Percentiles rank a stretch among this genome's conserved stretches.
These are phyloP conservation scores for Tolypeutes matacus DNA, from an alignment of 2,797 vertebrate species.

Conservation along the genomic window DNA sequence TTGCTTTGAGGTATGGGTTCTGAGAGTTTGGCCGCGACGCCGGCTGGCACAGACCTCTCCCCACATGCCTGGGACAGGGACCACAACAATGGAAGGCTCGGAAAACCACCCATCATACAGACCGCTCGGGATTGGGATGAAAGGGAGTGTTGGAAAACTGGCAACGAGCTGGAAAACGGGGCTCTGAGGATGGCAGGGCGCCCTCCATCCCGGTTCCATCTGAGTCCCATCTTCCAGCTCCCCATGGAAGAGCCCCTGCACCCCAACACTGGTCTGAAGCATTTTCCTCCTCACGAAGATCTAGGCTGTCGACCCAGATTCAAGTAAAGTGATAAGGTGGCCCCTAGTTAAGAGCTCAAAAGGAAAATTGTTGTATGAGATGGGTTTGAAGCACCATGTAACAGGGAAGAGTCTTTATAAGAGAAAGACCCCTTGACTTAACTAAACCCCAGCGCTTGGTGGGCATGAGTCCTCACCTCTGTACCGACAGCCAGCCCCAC, in stretches of 20 bases:
- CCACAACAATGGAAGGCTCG: slow-evolving; percentile 51
- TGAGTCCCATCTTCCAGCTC: background rate
- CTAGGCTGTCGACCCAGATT: background rate
- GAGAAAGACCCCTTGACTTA: background rate
- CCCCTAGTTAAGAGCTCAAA: background rate
- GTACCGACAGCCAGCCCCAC: background rate
- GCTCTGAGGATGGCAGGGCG: background rate
- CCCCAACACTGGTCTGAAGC: background rate
- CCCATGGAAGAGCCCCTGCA: background rate
- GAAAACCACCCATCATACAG: slow-evolving; percentile 61
- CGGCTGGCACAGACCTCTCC: slow-evolving; percentile 42
- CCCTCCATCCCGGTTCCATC: background rate
- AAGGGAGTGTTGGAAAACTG: slow-evolving; percentile 32
- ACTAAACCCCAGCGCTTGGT: background rate
- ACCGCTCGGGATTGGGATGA: slow-evolving; percentile 51
- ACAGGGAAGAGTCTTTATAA: background rate
- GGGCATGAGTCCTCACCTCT: background rate
- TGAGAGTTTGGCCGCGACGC: slow-evolving; percentile 4
- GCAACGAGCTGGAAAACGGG: slow-evolving; percentile 21
- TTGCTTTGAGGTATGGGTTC: slow-evolving; percentile 61
- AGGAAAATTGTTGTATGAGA: background rate
- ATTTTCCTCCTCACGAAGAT: background rate
- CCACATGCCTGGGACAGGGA: slow-evolving; percentile 64
- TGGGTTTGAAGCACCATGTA: background rate
- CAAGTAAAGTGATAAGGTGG: background rate